phyloP scores from a whole-genome alignment of 2,113 vertebrate species.

The Rhadina sibilatrix region DNA sequence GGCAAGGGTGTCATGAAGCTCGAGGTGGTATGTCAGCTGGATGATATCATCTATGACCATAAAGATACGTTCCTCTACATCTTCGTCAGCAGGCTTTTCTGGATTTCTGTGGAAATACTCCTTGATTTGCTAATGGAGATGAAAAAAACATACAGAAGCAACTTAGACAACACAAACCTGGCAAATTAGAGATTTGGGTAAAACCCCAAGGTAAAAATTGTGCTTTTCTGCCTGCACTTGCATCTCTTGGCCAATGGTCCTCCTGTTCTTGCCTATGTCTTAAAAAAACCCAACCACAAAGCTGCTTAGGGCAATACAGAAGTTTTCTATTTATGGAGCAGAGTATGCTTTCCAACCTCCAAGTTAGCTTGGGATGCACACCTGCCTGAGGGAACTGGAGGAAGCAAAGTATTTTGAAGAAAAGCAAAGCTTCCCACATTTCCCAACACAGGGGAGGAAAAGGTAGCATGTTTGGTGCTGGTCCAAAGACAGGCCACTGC shows the following conservation, averaged over 20 bases:
- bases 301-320: not conserved
- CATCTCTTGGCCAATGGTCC: not conserved
- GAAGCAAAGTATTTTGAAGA: not conserved
- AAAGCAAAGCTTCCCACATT: not conserved
- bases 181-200: not conserved
- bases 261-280: not conserved
- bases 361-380: not conserved
- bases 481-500: not conserved
- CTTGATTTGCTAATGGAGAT: slow-evolving; percentile 77
- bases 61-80: slow-evolving; percentile 83
- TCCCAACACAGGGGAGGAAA: not conserved
- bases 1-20: slow-evolving; percentile 72
- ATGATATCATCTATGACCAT: slow-evolving; percentile 70
- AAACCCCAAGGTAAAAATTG: not conserved
- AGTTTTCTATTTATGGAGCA: not conserved
- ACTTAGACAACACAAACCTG: not conserved
- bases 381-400: not conserved
- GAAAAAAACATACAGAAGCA: not conserved
- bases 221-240: not conserved
- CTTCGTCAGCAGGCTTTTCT: slow-evolving; percentile 76
- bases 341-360: not conserved
- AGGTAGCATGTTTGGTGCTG: not conserved
- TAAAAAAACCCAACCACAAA: not conserved
- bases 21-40: slow-evolving; percentile 81
- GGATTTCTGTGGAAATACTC: slow-evolving; percentile 84